Conservation (phyloP, 2,797 vertebrate species). For the Bovichtus diacanthus region DNA sequence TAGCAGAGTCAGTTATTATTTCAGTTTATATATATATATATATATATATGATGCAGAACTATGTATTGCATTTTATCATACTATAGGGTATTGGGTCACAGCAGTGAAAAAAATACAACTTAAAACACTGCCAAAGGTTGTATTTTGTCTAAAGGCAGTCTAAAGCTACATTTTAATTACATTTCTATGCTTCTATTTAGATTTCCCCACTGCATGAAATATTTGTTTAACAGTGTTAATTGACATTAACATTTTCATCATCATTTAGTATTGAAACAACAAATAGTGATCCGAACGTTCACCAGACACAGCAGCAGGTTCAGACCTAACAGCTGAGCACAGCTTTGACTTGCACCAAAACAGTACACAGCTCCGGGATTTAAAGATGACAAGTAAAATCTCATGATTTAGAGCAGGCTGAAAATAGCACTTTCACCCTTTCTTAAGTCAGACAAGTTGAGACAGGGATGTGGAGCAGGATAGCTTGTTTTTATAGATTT, state of each 20-base stretch:
- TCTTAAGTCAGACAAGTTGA: conserved; percentile 57
- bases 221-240: not conserved
- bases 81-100: not conserved
- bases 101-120: not conserved
- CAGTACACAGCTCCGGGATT: conserved; percentile 44
- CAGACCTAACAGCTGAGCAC: conserved; percentile 50
- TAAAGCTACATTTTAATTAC: not conserved
- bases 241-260: conserved; percentile 13
- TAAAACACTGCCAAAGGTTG: not conserved
- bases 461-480: conserved; percentile 39
- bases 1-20: not conserved
- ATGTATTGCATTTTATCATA: not conserved
- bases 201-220: not conserved
- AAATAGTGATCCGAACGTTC: conserved; percentile 2
- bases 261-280: conserved; percentile 1
- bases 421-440: conserved; percentile 56
- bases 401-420: conserved; percentile 59
- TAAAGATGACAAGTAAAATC: conserved; percentile 66
- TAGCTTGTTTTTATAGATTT: conserved; percentile 25
- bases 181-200: not conserved
- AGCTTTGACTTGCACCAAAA: conserved; percentile 46
- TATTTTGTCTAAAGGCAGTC: not conserved
- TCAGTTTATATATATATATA: not conserved
- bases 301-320: conserved; percentile 22
- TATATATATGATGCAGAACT: not conserved